A percentile compares a stretch with the other conserved stretches of the same genome.
These are phyloP conservation scores for Leptatherina wallacei DNA, from an alignment of 2,797 vertebrate genomes.

Conservation along the genomic window DNA sequence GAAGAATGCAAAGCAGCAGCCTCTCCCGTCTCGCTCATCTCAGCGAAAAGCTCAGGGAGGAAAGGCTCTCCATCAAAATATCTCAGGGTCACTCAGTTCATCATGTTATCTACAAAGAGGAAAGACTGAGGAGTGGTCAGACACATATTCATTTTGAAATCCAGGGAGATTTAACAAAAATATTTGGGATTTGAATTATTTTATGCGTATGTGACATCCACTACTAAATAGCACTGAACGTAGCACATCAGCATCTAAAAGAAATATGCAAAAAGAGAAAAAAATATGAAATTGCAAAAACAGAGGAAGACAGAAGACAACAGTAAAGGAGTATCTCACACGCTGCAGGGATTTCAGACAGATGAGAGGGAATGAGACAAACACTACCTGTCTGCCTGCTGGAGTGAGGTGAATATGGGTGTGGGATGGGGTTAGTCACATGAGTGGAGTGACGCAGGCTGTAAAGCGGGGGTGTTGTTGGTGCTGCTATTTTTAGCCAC, in stretches of 20 bases:
- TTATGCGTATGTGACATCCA: neutral
- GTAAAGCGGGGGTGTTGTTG: constrained; percentile 62
- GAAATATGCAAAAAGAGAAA: no score
- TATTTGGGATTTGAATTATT: neutral
- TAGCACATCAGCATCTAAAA: neutral
- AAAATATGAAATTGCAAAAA: neutral
- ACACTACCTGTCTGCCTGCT: constrained; percentile 25
- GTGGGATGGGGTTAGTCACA: constrained; percentile 39
- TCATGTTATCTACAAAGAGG: constrained; percentile 4
- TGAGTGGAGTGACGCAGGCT: constrained; percentile 67
- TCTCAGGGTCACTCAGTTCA: constrained; percentile 10
- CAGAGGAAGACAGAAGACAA: neutral
- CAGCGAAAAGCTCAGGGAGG: neutral
- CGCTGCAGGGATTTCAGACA: constrained; percentile 14
- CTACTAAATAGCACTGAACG: neutral
- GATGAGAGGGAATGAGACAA: constrained; percentile 17
- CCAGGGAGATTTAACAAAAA: neutral
- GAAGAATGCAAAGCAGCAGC: constrained; percentile 66
- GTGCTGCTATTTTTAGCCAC: constrained; percentile 72
- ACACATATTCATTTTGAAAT: constrained; percentile 23
- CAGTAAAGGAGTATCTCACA: neutral
- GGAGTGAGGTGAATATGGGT: constrained; percentile 28
- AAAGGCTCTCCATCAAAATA: constrained; percentile 15
- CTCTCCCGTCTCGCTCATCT: constrained; percentile 37
- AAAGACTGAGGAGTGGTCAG: neutral